Percentiles rank a stretch among this genome's conserved stretches.
phyloP scores from a whole-genome alignment of 92 coral and sea anemone species.

The Pocillopora meandrina region DNA sequence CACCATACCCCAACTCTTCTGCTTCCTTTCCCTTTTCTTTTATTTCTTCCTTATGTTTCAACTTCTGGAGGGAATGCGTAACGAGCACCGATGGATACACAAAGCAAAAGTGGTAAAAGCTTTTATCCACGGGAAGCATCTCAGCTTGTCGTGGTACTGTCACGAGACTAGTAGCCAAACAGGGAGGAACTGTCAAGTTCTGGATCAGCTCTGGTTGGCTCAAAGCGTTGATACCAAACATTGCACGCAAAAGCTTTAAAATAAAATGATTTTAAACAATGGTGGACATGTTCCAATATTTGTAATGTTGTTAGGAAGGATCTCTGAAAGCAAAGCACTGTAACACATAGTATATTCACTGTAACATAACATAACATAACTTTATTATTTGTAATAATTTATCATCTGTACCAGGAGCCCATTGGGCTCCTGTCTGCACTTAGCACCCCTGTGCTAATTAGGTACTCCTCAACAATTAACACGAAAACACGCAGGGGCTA shows the following conservation, averaged over 20 bases:
- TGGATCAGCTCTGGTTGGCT: conserved; percentile 84
- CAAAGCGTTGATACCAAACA: conserved; percentile 92
- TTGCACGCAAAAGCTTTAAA: conserved; percentile 89
- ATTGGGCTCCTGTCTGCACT: too few relatives aligned
- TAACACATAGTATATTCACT: too few relatives aligned
- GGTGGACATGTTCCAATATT: neutral
- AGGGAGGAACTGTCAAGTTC: conserved; percentile 64
- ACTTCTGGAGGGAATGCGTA: conserved; percentile 68
- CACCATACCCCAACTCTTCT: conserved; percentile 16
- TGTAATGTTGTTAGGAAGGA: too few relatives aligned
- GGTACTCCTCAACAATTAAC: too few relatives aligned
- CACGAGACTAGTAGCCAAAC: conserved; percentile 70
- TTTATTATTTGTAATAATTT: too few relatives aligned
- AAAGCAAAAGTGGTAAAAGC: conserved; percentile 76
- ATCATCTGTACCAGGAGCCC: too few relatives aligned
- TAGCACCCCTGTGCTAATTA: too few relatives aligned
- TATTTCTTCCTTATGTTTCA: conserved; percentile 56
- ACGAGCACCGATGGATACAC: conserved; percentile 60
- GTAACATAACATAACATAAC: too few relatives aligned
- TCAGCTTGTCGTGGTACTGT: conserved; percentile 63
- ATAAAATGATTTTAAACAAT: neutral
- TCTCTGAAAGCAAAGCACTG: too few relatives aligned
- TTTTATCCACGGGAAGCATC: conserved; percentile 33
- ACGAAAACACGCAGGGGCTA: too few relatives aligned
- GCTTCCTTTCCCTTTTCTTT: conserved; percentile 43